These are phyloP conservation scores for Phasia obesa DNA, from an alignment of 2,888 invertebrate species.

Conservation along the genomic window DNA sequence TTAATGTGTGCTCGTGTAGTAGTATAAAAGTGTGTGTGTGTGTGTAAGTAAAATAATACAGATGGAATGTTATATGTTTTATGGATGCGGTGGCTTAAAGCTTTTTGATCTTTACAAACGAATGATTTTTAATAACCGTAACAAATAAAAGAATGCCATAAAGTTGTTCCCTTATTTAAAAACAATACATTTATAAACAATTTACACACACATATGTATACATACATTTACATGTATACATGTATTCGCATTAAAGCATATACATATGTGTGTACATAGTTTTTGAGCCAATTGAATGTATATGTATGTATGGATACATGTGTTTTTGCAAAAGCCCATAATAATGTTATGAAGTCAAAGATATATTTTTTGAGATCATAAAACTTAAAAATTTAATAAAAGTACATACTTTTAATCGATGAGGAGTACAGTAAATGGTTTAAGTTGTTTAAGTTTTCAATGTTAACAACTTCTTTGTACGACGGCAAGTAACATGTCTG, in stretches of 20 bases:
- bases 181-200: constrained; percentile 40
- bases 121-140: constrained; percentile 80
- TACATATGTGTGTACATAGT: not conserved
- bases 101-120: constrained; percentile 82
- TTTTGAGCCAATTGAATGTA: not conserved
- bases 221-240: not conserved
- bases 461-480: no score
- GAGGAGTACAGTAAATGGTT: no score
- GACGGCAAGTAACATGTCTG: no score
- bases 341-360: constrained; percentile 59
- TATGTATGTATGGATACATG: no score
- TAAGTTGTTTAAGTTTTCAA: no score
- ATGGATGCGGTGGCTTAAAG: constrained; percentile 64
- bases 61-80: constrained; percentile 61
- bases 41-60: constrained; percentile 47
- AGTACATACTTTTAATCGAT: no score
- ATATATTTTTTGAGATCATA: constrained; percentile 4
- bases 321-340: constrained; percentile 2
- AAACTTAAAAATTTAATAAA: not conserved
- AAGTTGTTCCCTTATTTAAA: constrained; percentile 54
- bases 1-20: not conserved
- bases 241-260: not conserved
- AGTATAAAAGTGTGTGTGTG: not conserved
- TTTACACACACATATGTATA: not conserved
- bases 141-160: constrained; percentile 73